Evolutionary conservation across 35 echinoderm and acorn worm species (phyloP).

Genomic region (Stichopus chloronotus): DNA sequence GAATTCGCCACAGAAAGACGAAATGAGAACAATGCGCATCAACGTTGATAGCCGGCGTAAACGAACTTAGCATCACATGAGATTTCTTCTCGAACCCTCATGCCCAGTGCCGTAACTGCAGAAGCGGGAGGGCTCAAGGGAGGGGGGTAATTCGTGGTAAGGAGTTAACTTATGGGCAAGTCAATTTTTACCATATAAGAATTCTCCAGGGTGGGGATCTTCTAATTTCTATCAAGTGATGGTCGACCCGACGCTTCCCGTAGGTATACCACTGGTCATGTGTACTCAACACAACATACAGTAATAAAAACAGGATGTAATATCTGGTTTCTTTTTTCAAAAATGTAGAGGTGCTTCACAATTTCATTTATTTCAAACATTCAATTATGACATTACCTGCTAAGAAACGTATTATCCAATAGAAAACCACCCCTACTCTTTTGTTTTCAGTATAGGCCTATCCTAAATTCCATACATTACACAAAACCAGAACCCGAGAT

Average conservation of each 20-base stretch:
- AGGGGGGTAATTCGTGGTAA: constrained; percentile 4
- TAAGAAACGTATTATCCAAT: not conserved
- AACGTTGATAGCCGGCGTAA: not conserved
- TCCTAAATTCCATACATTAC: not conserved
- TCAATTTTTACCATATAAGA: constrained; percentile 7
- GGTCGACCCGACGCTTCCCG: not conserved
- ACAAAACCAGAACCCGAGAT: not conserved
- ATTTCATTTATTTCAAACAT: constrained; percentile 8
- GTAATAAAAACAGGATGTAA: not conserved
- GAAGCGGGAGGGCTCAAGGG: not conserved
- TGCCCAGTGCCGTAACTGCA: too few relatives aligned
- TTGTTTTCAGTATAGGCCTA: not conserved
- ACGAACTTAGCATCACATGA: not conserved
- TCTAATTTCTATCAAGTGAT: not conserved
- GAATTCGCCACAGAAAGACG: too few relatives aligned
- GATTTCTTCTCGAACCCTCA: constrained; percentile 5
- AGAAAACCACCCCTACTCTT: not conserved
- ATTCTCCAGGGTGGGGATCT: not conserved
- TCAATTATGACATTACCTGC: not conserved
- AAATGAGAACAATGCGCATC: too few relatives aligned
- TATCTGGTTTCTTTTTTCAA: not conserved
- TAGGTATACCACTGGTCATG: not conserved
- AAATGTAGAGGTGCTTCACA: constrained; percentile 2
- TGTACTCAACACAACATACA: not conserved
- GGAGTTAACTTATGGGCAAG: not conserved